These are phyloP conservation scores for Myopa tessellatipennis DNA, from an alignment of 2,888 invertebrate species.

Conservation along the genomic window DNA sequence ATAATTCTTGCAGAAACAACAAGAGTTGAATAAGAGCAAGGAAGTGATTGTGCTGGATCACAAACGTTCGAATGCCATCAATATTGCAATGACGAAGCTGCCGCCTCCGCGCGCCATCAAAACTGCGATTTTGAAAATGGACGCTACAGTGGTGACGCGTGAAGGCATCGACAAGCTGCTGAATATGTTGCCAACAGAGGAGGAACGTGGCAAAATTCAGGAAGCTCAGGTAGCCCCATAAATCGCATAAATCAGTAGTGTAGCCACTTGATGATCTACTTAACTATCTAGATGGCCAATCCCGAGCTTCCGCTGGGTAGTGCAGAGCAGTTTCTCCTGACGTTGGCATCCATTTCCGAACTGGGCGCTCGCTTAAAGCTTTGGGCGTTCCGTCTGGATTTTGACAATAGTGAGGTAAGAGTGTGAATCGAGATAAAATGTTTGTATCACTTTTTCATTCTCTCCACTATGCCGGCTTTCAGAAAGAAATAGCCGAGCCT, in stretches of 20 bases:
- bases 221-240: constrained; percentile 79
- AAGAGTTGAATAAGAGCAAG: constrained; percentile 86
- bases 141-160: constrained; percentile 95
- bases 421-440: not conserved
- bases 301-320: constrained; percentile 75
- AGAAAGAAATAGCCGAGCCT: constrained; percentile 97
- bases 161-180: constrained; percentile 98
- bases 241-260: not conserved
- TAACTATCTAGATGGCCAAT: constrained; percentile 59
- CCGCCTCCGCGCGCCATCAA: constrained; percentile 98
- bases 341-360: constrained; percentile 94
- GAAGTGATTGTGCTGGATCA: constrained; percentile 95
- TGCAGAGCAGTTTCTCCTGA: constrained; percentile 98
- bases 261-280: not conserved
- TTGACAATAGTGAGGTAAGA: constrained; percentile 91
- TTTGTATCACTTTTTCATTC: not conserved
- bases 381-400: constrained; percentile 99
- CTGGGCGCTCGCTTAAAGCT: constrained; percentile 91
- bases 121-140: constrained; percentile 99
- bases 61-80: constrained; percentile 98
- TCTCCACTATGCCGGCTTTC: constrained; percentile 48
- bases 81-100: constrained; percentile 98
- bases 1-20: constrained; percentile 77
- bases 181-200: constrained; percentile 97
- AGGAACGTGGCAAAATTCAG: constrained; percentile 94